Base-by-base conservation (phyloP, 1,140 invertebrate genomes). In the Drosophila varians region DNA sequence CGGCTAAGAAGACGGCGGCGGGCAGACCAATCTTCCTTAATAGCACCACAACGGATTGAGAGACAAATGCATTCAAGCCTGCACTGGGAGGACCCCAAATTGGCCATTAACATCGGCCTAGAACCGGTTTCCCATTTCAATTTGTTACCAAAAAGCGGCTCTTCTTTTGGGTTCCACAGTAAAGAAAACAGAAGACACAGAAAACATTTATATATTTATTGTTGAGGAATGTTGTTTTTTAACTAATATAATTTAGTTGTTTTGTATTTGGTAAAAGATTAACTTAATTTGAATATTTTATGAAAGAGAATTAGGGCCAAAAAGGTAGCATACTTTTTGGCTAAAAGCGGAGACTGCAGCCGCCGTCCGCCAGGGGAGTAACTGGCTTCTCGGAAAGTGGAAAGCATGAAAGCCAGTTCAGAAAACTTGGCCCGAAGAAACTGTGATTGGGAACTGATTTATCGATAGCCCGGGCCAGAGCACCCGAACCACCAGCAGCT, bases 391-490 rank as follows among this genome's bases (percentile, higher is more conserved):
- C 16, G 7, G 4, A 16, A 9, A 7, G n/a, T n/a, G n/a, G n/a
- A n/a, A n/a, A n/a, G n/a, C n/a, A n/a, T n/a, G n/a, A n/a, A n/a
- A n/a, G n/a, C n/a, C n/a, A n/a, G n/a, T n/a, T 36, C 14, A 42
- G 16, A 5, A 16, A 14, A 18, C 38, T 42, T 42, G 36, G 16
- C 38, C 5, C 14, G 2, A 23, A 4, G 11, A 52, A 38, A 25
- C 16, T 8, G 19, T 12, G 12, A 6, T 12, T 42, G 16, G 18
- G 28, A 12, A 8, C 9, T 49, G 55, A 49, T 58, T 61, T 58
- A 74, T 74, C 72, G 62, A 75, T 75, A 75, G 4, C 38, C 12
- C 31, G 14, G 23, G 14, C 0, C 9, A 47, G 12, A 26, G 14
- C 38, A 52, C 40, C 16, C 28, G 23, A 34, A n/a, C 1, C n/a